Conservation (phyloP, 1,140 invertebrate genomes). For the Orius laevigatus region DNA sequence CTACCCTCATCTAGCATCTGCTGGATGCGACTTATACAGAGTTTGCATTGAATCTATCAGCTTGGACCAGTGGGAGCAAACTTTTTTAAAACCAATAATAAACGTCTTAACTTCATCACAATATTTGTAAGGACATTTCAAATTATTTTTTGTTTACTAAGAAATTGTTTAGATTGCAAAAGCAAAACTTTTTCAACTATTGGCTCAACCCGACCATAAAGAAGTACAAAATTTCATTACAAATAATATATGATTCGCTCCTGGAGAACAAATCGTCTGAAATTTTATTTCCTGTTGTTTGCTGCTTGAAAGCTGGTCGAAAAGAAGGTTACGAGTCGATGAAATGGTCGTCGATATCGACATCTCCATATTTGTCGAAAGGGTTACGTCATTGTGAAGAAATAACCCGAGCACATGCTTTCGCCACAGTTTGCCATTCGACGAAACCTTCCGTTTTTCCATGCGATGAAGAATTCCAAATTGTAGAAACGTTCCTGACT, state of each 20-base stretch:
- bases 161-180: constrained; percentile 19
- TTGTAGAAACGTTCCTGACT: constrained; percentile 16
- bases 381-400: background rate
- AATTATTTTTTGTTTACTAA: constrained; percentile 7
- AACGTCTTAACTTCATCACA: constrained; percentile 8
- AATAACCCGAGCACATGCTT: background rate
- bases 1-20: constrained; percentile 18
- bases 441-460: constrained; percentile 13
- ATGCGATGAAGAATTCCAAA: constrained; percentile 15
- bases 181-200: constrained; percentile 22
- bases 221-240: constrained; percentile 14
- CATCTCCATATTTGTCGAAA: background rate
- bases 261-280: background rate
- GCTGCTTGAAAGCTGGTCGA: constrained; percentile 14
- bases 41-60: constrained; percentile 14
- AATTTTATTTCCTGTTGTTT: constrained; percentile 8
- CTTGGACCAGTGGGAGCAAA: constrained; percentile 16
- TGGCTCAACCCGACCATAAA: constrained; percentile 19
- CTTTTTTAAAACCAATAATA: constrained; percentile 16
- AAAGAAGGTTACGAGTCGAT: constrained; percentile 18
- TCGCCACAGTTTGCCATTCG: constrained; percentile 18
- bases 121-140: constrained; percentile 11
- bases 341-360: constrained; percentile 12
- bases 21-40: constrained; percentile 19
- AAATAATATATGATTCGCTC: constrained; percentile 11